Base-by-base conservation (phyloP, 2,797 vertebrate genomes). In the Petrocephalus schoutedeni region DNA sequence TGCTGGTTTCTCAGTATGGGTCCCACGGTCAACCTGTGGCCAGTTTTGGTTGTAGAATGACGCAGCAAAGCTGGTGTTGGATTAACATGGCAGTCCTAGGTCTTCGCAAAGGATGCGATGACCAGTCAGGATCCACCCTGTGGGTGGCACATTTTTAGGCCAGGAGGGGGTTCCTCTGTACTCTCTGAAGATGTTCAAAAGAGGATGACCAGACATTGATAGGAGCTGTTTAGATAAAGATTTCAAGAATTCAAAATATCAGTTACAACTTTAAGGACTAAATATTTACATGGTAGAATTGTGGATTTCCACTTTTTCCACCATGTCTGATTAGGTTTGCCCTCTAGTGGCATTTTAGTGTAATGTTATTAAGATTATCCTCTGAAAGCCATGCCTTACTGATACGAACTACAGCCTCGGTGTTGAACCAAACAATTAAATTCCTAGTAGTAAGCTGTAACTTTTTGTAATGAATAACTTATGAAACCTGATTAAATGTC, bases 291-390 rank as follows among this genome's bases (percentile, higher is more conserved):
- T 14, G 64, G 4, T 71, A 16, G 64, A 71, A 71, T 71, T 71
- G 64, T 36, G 32, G 28, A 36, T 71, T 32, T 16, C 28, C 23
- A 71, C 28, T 71, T 36, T 4, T 71, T 71, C 23, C 23, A 19
- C 67, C 14, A 36, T 32, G 23, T 67, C 28, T 74, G 67, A 71
- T 71, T 74, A 12, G 32, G 19, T 83, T 83, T 53, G 77, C 77
- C 77, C 77, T 83, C 49, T 49, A 49, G 41, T 83, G 77, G 77
- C 19, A 83, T 83, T 83, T 83, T 16, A 83, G 77, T 83, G 41
- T 53, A 83, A 83, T 41, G 16, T 53, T 83, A 10, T 10, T 53
- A 51, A 83, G 16, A 83, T 53, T 53, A 21, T 2, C 16, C 0
- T 53, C 23, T 83, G 36, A 49, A 83, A 23, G 41, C 19, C 49